Base-by-base conservation (phyloP, 1,140 invertebrate genomes). In the Oreohelix idahoensis region DNA sequence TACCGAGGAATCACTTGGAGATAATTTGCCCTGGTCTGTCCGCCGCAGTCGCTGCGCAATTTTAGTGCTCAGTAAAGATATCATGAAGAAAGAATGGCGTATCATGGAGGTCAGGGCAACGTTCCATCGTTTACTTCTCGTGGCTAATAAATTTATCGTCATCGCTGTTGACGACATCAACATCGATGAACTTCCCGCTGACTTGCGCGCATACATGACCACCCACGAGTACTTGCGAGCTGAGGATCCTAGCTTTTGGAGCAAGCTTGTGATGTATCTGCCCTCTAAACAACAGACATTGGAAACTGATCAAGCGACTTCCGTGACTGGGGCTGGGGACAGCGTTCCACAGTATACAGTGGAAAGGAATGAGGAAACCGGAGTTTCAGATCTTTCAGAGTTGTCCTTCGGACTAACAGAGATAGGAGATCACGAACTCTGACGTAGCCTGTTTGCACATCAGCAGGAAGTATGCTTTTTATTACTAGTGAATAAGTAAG, bases 231-330 rank as follows among this genome's bases (percentile, higher is more conserved):
- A 95, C 88, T 91, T 95, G 13, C 89, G 93, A 58, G 94, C 94
- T 94, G 91, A 94, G 63, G 86, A 89, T 51, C 97, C 96, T 91
- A 93, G 96, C 51, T 98, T 98, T 92, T 98, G 97, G 97, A 96
- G 97, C 89, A 98, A 98, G 92, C 93, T 98, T 63, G 95, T 95
- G 85, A 98, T 97, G 91, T 96, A 96, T 39, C 93, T 98, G 89
- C 97, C 97, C 32, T 58, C 75, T 2, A 76, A 69, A 69, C 32
- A 20, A n/a, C 8, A 1, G 11, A 81, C 84, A 1, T 29, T 29
- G 10, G 75, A 23, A 15, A n/a, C 11, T 5, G 32, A 77, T 20
- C 11, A 5, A 20, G n/a, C 29, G 32, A 39, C 13, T 4, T 0
- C 17, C 8, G 13, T 11, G 10, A 29, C 26, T 10, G 32, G 32